These are phyloP conservation scores for Parauchenoglanis ngamensis DNA, from an alignment of 2,797 vertebrate species.

Conservation along the genomic window DNA sequence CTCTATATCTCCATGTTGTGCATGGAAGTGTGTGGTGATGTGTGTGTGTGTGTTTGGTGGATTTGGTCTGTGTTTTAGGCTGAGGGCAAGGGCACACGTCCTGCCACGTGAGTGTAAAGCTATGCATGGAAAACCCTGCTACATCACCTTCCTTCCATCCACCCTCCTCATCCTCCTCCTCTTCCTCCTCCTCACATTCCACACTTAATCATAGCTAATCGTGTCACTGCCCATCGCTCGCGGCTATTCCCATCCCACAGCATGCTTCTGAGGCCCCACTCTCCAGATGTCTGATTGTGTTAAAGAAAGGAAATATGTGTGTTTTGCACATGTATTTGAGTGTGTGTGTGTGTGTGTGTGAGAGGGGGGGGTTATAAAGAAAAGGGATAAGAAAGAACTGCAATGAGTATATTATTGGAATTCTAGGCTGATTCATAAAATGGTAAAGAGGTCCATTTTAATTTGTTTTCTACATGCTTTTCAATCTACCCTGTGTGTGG, in stretches of 20 bases:
- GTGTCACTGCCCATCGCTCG: constrained; percentile 36
- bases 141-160: constrained; percentile 17
- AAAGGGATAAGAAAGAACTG: background rate
- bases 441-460: background rate
- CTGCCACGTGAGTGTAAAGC: constrained; percentile 21
- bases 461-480: background rate
- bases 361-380: background rate
- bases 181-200: constrained; percentile 44
- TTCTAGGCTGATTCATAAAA: background rate
- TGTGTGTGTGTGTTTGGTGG: background rate
- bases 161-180: background rate
- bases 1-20: background rate
- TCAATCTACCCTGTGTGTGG: background rate
- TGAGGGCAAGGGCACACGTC: constrained; percentile 19
- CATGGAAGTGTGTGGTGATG: background rate
- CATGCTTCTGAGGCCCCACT: constrained; percentile 25
- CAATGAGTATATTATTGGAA: background rate
- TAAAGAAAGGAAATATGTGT: constrained; percentile 19
- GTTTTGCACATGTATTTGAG: constrained; percentile 26
- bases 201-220: constrained; percentile 47
- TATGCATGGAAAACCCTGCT: constrained; percentile 24
- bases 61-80: constrained; percentile 21
- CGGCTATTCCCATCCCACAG: constrained; percentile 39
- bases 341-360: constrained; percentile 18
- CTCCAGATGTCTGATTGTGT: constrained; percentile 43